phyloP scores from a whole-genome alignment of 2,797 vertebrate species.

The Poeciliopsis turneri region DNA sequence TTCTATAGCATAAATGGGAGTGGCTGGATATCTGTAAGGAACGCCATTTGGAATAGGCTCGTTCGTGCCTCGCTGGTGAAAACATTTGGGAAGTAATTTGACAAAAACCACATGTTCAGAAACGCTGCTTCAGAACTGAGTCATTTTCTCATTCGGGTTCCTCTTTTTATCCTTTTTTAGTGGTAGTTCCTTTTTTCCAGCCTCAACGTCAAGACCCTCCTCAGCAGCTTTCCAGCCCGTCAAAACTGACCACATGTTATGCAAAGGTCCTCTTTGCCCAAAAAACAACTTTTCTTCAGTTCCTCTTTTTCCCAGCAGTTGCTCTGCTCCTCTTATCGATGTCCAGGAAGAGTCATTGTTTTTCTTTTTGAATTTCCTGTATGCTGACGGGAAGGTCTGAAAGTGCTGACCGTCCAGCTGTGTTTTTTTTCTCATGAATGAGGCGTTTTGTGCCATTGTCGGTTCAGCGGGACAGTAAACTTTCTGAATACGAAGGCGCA shows the following conservation, averaged over 20 bases:
- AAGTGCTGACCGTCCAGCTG: background rate
- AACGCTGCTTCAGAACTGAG: background rate
- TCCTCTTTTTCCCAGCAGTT: slow-evolving; percentile 14
- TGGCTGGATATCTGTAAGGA: background rate
- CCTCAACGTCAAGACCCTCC: background rate
- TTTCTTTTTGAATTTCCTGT: background rate
- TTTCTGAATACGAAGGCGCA: background rate
- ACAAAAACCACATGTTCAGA: background rate
- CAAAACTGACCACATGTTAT: background rate
- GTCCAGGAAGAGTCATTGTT: background rate
- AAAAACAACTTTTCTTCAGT: slow-evolving; percentile 1
- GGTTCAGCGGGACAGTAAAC: background rate
- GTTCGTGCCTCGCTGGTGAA: background rate
- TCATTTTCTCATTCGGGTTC: background rate
- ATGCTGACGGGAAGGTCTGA: background rate
- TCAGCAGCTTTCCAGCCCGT: background rate
- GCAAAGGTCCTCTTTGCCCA: background rate
- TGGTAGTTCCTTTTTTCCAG: background rate
- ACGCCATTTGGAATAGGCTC: background rate
- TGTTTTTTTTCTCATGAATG: background rate
- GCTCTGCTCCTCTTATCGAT: background rate
- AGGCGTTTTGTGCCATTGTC: background rate
- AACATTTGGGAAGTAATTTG: background rate
- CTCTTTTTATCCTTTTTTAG: background rate
- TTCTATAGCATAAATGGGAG: background rate